Evolutionary conservation across 2,113 vertebrate genomes (phyloP).

Genomic region (Callocephalon fimbriatum): DNA sequence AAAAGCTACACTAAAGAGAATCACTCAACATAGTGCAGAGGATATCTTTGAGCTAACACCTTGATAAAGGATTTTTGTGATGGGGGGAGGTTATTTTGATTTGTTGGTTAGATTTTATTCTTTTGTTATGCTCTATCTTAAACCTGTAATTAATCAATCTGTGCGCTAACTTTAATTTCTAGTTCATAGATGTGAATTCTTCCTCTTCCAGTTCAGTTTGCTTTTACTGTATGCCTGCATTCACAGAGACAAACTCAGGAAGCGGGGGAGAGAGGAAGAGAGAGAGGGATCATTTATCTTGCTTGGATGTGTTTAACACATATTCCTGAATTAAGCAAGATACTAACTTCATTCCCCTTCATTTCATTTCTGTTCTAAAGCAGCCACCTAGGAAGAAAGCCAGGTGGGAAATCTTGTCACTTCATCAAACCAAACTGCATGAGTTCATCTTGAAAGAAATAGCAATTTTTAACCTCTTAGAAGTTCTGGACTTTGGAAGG

Average conservation of each 20-base stretch:
- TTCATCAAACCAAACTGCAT: conserved; percentile 15
- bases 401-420: conserved; percentile 8
- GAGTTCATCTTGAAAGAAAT: conserved; percentile 30
- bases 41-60: not conserved
- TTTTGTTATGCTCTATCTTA: not conserved
- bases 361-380: conserved; percentile 37
- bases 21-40: not conserved
- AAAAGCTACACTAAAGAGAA: not conserved
- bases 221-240: conserved; percentile 7
- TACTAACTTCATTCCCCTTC: conserved; percentile 51
- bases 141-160: conserved; percentile 28
- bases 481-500: conserved; percentile 53
- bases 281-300: conserved; percentile 48
- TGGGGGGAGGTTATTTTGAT: not conserved
- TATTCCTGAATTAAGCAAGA: conserved; percentile 62
- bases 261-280: not conserved
- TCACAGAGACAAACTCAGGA: conserved; percentile 27
- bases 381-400: not conserved
- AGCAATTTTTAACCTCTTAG: conserved; percentile 4
- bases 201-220: not conserved
- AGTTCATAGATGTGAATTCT: not conserved
- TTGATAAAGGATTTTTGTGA: not conserved
- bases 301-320: conserved; percentile 46
- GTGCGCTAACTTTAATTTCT: conserved; percentile 26
- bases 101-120: conserved; percentile 12